Percentiles rank a stretch among this genome's conserved stretches.
phyloP scores from a whole-genome alignment of 2,888 invertebrate genomes.

The Iphiclides podalirius region DNA sequence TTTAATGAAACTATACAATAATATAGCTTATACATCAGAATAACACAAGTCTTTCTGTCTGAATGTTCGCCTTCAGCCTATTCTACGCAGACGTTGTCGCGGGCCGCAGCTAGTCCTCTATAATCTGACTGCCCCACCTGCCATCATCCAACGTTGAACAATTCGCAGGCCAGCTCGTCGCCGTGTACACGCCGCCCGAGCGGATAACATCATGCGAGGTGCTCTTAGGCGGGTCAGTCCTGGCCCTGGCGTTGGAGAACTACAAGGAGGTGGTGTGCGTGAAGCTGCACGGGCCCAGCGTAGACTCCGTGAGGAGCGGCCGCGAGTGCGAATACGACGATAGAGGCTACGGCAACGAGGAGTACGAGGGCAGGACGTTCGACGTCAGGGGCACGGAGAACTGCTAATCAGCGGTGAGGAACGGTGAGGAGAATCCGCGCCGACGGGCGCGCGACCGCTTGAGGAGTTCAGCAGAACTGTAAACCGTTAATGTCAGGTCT shows the following conservation, averaged over 20 bases:
- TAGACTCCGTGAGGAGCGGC: conserved; percentile 56
- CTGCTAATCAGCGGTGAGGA: conserved; percentile 50
- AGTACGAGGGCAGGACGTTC: conserved; percentile 65
- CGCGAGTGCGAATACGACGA: conserved; percentile 77
- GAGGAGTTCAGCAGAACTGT: too few species aligned
- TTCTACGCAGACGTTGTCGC: too few species aligned
- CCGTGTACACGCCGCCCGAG: conserved; percentile 88
- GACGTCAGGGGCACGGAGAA: conserved; percentile 72
- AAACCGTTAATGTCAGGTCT: not conserved
- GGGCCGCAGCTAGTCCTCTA: too few species aligned
- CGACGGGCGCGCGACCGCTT: too few species aligned
- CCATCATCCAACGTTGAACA: too few species aligned
- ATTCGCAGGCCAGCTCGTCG: too few species aligned
- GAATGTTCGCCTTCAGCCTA: too few species aligned
- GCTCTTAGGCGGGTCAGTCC: conserved; percentile 84
- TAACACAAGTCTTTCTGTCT: too few species aligned
- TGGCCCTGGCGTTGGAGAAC: conserved; percentile 85
- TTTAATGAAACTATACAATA: too few species aligned
- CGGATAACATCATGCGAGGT: conserved; percentile 89
- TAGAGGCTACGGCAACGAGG: conserved; percentile 60
- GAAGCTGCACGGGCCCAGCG: conserved; percentile 70
- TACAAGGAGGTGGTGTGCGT: conserved; percentile 83
- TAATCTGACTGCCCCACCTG: too few species aligned
- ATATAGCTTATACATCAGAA: too few species aligned
- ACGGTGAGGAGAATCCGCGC: too few species aligned